Evolutionary conservation across 2,888 invertebrate species (phyloP), one percentile per base, ranked within the genome.

Genomic region (Rugalucina vietnamica): DNA sequence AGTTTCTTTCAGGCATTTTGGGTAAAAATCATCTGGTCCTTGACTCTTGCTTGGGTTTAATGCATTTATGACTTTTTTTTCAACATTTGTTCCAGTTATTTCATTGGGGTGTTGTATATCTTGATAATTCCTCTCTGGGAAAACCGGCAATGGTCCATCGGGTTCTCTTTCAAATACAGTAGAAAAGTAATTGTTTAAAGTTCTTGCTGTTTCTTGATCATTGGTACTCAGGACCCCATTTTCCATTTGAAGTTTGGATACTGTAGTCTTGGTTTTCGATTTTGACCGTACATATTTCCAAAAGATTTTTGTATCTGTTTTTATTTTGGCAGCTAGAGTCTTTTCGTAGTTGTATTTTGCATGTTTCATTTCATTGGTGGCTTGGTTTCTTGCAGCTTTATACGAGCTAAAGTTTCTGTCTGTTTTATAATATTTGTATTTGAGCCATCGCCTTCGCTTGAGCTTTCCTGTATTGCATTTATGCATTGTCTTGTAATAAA

Each of bases 321-420:
- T 60, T 10, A 60, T 60, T n/a, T 60, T 60, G 60, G 60, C n/a
- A 27, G 60, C 60, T 12, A 60, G n/a, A 8, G 8, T 14, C 29
- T 69, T 32, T 29, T 69, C 69, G 5, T 69, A 69, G 18, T 14
- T 69, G n/a, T 69, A 69, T 27, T 69, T 69, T 14, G 69, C 32
- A 10, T 69, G 69, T 69, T n/a, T 69, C 32, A 69, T 8, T 27
- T 69, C 69, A 34, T 24, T 5, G 4, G 69, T 69, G 14, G n/a
- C 32, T 69, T 69, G n/a, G n/a, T 60, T 60, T 69, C 69, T 69
- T 24, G 69, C 69, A 34, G 32, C 34, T 69, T 69, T 69, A 69
- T 69, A 69, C 4, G 4, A 24, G n/a, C n/a, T 69, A 36, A 34
- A 69, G 29, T 10, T 21, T 5, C 54, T 69, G 29, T 69, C 69